These are phyloP conservation scores for Diaphora mendica DNA, from an alignment of 2,888 invertebrate genomes.

Conservation along the genomic window DNA sequence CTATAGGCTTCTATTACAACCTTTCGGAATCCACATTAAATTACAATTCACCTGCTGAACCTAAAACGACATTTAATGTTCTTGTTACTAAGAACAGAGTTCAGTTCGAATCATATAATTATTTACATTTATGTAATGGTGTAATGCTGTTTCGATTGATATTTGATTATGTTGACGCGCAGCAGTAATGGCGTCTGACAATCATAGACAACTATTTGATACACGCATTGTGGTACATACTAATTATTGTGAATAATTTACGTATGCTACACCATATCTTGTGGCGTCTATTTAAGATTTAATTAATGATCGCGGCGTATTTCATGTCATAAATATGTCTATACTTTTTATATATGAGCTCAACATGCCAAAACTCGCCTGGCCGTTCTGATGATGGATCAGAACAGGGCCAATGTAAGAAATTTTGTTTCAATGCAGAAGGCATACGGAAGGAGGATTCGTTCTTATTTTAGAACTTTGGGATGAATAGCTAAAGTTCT, in stretches of 20 bases:
- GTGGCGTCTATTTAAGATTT: neutral
- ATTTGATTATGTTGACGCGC: conserved; percentile 30
- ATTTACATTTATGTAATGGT: conserved; percentile 3
- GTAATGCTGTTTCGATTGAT: conserved; percentile 29
- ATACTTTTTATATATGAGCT: neutral
- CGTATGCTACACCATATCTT: neutral
- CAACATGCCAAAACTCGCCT: neutral
- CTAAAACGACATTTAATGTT: neutral
- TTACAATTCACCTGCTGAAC: neutral
- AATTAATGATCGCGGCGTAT: neutral
- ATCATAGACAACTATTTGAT: conserved; percentile 33
- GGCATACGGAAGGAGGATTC: neutral
- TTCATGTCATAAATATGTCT: neutral
- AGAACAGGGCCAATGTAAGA: neutral
- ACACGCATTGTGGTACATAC: conserved; percentile 25
- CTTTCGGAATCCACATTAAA: neutral
- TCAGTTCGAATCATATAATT: neutral
- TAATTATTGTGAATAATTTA: conserved; percentile 4
- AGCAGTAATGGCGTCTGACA: conserved; percentile 30
- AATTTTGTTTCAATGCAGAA: neutral
- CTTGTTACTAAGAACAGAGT: neutral
- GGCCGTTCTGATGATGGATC: neutral
- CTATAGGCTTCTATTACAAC: neutral
- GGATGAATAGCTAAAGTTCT: neutral
- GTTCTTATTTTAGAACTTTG: too few species aligned